Percentiles rank a stretch among this genome's conserved stretches.
Conservation (phyloP, 1,140 invertebrate genomes). For the Platyura marginata region DNA sequence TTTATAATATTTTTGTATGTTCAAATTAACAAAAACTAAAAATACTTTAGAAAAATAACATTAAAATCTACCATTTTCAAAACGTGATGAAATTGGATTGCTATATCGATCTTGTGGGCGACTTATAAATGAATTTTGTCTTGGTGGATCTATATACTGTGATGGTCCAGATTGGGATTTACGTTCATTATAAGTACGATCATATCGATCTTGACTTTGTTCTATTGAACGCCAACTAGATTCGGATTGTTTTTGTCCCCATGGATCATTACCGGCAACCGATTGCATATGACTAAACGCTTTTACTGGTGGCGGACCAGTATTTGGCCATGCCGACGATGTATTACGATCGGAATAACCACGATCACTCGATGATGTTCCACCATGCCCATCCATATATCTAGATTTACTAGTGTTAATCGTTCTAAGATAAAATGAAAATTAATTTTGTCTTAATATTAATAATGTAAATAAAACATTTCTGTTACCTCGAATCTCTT, state of each 20-base stretch:
- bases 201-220: constrained; percentile 15
- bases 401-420: neutral
- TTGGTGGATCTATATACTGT: neutral
- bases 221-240: constrained; percentile 15
- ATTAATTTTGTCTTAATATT: neutral
- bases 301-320: constrained; percentile 10
- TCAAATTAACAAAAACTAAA: too few species aligned
- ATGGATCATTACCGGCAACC: neutral
- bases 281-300: constrained; percentile 1
- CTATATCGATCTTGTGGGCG: constrained; percentile 3
- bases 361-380: neutral
- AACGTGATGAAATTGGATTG: neutral
- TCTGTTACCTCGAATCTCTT: neutral
- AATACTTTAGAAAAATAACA: too few species aligned
- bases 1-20: too few species aligned
- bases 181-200: constrained; percentile 21
- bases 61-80: neutral
- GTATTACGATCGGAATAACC: constrained; percentile 1
- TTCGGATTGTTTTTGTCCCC: constrained; percentile 8
- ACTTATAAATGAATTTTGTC: neutral
- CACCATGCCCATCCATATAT: neutral
- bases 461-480: neutral
- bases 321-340: constrained; percentile 8
- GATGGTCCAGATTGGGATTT: neutral
- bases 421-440: neutral